Evolutionary conservation across 1,140 invertebrate genomes (phyloP), one percentile per base, ranked within the genome.

Genomic region (Heliothis subflexa): DNA sequence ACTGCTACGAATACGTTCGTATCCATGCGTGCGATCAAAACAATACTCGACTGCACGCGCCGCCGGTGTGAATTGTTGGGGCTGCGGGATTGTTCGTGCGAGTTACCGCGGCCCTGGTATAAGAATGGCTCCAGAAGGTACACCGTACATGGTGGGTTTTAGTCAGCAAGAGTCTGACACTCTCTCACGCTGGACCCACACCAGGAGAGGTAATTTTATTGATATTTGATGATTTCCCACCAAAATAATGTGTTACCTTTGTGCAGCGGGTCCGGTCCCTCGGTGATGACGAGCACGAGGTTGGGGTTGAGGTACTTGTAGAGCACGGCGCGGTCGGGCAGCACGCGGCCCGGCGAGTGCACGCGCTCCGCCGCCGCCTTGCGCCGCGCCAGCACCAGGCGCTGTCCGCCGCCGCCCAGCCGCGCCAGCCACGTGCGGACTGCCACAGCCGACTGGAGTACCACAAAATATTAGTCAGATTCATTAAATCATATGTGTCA

Each of bases 221-320:
- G n/a, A n/a, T n/a, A n/a, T n/a, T 25, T 25, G 21, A 25, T 25
- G 21, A 25, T 25, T 25, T 25, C 21, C 21, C 21, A 25, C 21
- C 21, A 25, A 16, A 64, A 21, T 16, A 45, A 9, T 16, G n/a
- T 11, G 9, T 2, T 95, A 97, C 97, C 96, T 95, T 97, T 97
- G 87, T 98, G 96, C 59, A 96, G 91, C 68, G 95, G 95, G 93
- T 98, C 97, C 54, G 96, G 95, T 59, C 97, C 97, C 91, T 98
- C 96, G 0, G 98, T 97, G 10, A 98, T 95, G 81, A 99, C 95
- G 28, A 97, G 98, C 57, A 99, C 97, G 78, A 99, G 95, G 95
- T 99, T 99, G 25, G 99, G 99, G 96, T 99, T 99, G 62, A 98
- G 96, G 92, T 99, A 99, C 92, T 99, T 99, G 95, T 99, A 99